Evolutionary conservation across 2,113 vertebrate genomes (phyloP).

Genomic region (Elachura formosa): DNA sequence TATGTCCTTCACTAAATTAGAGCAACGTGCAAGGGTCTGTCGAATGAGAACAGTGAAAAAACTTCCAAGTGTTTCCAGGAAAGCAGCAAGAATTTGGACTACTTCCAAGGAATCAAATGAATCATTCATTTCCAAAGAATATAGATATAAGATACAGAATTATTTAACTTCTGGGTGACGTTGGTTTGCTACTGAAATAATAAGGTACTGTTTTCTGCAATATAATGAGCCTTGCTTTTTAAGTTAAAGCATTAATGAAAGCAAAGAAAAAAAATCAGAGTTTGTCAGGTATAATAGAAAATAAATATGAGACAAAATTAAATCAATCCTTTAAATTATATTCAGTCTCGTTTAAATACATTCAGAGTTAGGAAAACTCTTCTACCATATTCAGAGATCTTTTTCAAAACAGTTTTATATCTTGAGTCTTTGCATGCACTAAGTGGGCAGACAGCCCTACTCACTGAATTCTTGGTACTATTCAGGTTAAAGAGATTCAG

Average conservation of each 20-base stretch:
- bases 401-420: not conserved
- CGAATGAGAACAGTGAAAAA: not conserved
- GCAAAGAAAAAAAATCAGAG: not conserved
- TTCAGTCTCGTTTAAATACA: not conserved
- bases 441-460: not conserved
- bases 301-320: not conserved
- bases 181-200: not conserved
- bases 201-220: not conserved
- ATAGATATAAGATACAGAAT: not conserved
- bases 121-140: not conserved
- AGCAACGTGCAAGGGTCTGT: not conserved
- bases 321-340: not conserved
- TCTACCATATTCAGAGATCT: not conserved
- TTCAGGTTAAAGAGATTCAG: not conserved
- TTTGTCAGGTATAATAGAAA: not conserved
- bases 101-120: not conserved
- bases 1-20: not conserved
- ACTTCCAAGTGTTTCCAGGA: not conserved
- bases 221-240: not conserved
- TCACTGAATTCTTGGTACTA: not conserved
- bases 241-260: not conserved
- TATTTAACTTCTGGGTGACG: not conserved
- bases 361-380: not conserved
- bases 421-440: not conserved
- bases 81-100: not conserved